Conservation (phyloP, 2,113 vertebrate genomes). For the Heterochromis multidens region DNA sequence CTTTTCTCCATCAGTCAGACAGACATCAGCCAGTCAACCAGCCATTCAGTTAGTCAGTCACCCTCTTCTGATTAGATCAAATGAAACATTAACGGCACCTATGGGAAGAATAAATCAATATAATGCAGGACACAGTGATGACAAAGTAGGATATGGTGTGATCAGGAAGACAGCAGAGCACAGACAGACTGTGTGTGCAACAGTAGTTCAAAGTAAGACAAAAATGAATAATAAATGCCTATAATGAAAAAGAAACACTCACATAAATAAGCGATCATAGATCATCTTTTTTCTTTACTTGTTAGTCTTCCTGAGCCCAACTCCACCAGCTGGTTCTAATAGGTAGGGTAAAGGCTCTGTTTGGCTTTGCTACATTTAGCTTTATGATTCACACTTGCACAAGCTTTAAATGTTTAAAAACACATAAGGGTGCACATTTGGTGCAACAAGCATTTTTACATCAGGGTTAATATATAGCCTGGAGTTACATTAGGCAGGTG, state of each 20-base stretch:
- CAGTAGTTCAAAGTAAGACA: background rate
- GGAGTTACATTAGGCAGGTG: background rate
- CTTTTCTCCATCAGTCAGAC: slow-evolving; percentile 3
- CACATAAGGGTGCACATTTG: background rate
- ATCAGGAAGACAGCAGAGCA: background rate
- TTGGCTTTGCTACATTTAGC: background rate
- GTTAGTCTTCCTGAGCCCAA: background rate
- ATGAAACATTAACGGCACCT: slow-evolving; percentile 5
- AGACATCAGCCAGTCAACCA: slow-evolving; percentile 13
- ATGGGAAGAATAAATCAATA: background rate
- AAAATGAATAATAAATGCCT: background rate
- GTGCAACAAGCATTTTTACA: background rate
- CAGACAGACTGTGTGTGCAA: background rate
- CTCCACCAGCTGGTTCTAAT: background rate
- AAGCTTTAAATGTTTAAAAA: background rate
- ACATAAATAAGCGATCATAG: background rate
- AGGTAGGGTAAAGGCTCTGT: background rate
- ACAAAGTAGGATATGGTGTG: background rate
- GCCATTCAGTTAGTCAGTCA: slow-evolving; percentile 29
- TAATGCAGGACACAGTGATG: background rate
- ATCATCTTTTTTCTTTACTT: background rate
- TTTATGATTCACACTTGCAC: background rate
- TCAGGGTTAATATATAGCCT: background rate
- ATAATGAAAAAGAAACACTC: background rate
- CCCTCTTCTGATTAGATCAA: slow-evolving; percentile 23